Evolutionary conservation across 2,888 invertebrate species (phyloP).

Genomic region (Dicycla oo): DNA sequence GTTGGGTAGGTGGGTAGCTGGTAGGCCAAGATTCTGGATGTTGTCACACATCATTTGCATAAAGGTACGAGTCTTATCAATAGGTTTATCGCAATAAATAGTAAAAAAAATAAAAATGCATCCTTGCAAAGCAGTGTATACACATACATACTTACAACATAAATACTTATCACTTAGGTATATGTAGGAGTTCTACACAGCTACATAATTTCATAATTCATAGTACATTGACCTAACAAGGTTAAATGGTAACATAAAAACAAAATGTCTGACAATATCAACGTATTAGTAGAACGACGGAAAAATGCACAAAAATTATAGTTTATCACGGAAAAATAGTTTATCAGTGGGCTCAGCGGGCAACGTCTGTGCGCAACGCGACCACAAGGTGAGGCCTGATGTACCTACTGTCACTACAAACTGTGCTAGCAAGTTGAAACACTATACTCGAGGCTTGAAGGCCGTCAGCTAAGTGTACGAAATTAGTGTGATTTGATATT

Average conservation of each 20-base stretch:
- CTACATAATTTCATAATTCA: slow-evolving; percentile 2
- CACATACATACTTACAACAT: too few relatives aligned
- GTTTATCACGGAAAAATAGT: background rate
- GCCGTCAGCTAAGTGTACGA: background rate
- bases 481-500: slow-evolving; percentile 10
- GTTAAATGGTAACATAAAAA: slow-evolving; percentile 14
- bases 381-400: slow-evolving; percentile 28
- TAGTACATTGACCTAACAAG: slow-evolving; percentile 23
- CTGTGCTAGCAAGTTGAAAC: slow-evolving; percentile 19
- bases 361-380: background rate
- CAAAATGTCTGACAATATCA: slow-evolving; percentile 34
- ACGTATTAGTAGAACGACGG: slow-evolving; percentile 19
- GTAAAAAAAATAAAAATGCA: background rate
- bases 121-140: background rate
- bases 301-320: slow-evolving; percentile 53
- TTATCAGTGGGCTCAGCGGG: background rate
- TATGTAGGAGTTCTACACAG: background rate
- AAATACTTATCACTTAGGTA: too few relatives aligned
- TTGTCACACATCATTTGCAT: too few relatives aligned
- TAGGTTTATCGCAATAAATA: background rate
- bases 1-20: background rate
- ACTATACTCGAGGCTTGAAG: slow-evolving; percentile 10
- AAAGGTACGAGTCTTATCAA: too few relatives aligned
- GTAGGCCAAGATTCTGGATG: too few relatives aligned
- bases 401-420: background rate